These are phyloP conservation scores for Crenichthys baileyi DNA, from an alignment of 2,797 vertebrate species.

Conservation along the genomic window DNA sequence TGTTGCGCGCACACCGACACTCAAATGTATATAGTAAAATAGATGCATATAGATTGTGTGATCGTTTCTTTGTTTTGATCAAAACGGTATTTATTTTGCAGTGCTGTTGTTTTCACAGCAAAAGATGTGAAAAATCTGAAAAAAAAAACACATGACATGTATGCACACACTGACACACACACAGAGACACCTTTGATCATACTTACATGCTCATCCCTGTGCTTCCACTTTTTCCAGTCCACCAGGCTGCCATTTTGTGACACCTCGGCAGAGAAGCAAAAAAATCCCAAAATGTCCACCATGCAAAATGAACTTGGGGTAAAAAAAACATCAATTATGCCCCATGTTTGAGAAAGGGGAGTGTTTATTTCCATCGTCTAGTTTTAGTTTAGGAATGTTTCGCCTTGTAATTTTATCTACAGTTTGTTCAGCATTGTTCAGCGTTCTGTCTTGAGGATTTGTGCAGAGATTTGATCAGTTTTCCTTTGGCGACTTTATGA, in stretches of 20 bases:
- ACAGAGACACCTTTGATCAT: slow-evolving; percentile 4
- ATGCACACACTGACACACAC: neutral
- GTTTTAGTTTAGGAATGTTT: slow-evolving; percentile 13
- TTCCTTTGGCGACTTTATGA: slow-evolving; percentile 57
- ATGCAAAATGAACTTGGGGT: slow-evolving; percentile 15
- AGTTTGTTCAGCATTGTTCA: slow-evolving; percentile 29
- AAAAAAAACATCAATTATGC: slow-evolving; percentile 5
- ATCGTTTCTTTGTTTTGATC: too few relatives aligned
- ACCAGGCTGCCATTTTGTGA: slow-evolving; percentile 74
- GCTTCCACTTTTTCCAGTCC: slow-evolving; percentile 29
- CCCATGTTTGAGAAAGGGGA: slow-evolving; percentile 2
- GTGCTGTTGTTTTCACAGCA: neutral
- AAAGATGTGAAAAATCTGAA: neutral
- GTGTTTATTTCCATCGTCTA: neutral
- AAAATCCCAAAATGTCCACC: slow-evolving; percentile 70
- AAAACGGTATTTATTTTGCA: neutral
- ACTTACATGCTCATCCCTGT: slow-evolving; percentile 56
- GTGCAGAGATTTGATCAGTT: slow-evolving; percentile 49
- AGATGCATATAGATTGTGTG: too few relatives aligned
- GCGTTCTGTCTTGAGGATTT: slow-evolving; percentile 39
- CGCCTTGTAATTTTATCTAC: slow-evolving; percentile 10
- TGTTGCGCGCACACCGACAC: too few relatives aligned
- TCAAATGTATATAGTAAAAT: too few relatives aligned
- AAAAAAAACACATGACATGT: neutral
- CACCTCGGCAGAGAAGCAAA: slow-evolving; percentile 26